These are phyloP conservation scores for Yoshiicerus persimilis DNA, from an alignment of 1,140 invertebrate species.

Conservation along the genomic window DNA sequence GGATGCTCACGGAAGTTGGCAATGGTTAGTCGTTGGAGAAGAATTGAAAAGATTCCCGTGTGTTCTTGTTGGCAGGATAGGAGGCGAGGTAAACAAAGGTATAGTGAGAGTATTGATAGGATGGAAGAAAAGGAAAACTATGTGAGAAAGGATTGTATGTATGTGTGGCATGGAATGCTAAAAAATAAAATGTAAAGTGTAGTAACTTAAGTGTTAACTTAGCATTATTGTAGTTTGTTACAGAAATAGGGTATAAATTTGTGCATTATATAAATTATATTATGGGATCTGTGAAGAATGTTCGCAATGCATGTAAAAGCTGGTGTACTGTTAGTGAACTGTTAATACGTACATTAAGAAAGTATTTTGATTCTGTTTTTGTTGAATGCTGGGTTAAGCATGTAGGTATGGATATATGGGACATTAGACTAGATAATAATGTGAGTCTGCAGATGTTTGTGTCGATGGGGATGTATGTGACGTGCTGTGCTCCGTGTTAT, in stretches of 20 bases:
- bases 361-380: not conserved
- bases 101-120: not conserved
- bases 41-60: not conserved
- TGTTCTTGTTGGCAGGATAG: not conserved
- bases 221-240: not conserved
- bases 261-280: too few relatives aligned
- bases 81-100: not conserved
- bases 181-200: not conserved
- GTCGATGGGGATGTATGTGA: not conserved
- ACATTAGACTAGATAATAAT: not conserved
- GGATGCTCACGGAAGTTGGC: slow-evolving; percentile 13
- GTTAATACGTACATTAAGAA: not conserved
- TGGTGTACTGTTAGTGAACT: not conserved
- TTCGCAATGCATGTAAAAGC: not conserved
- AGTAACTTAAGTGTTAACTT: not conserved
- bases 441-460: not conserved
- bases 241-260: not conserved
- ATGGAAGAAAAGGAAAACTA: not conserved
- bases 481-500: not conserved
- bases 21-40: not conserved
- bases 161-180: not conserved
- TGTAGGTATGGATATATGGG: not conserved
- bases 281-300: not conserved
- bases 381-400: not conserved
- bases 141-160: not conserved